phyloP scores from a whole-genome alignment of 1,140 invertebrate genomes.

The Atta texana region DNA sequence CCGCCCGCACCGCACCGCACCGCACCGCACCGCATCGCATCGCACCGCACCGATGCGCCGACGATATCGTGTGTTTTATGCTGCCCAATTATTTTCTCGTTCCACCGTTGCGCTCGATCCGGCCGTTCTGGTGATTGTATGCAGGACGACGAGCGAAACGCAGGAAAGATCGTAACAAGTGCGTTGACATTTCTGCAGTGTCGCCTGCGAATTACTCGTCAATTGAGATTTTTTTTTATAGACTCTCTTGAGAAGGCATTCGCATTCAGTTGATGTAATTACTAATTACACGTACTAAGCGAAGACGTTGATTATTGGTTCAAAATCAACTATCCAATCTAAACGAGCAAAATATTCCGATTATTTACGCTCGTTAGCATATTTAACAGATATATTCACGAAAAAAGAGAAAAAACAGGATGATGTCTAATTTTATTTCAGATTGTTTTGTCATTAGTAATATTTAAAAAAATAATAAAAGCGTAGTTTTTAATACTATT shows the following conservation, averaged over 20 bases:
- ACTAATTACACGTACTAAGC: neutral
- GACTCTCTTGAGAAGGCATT: neutral
- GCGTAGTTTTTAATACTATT: neutral
- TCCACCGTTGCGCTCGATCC: slow-evolving; percentile 44
- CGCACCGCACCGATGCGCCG: slow-evolving; percentile 35
- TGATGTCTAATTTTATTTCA: slow-evolving; percentile 22
- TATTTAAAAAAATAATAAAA: neutral
- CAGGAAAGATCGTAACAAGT: slow-evolving; percentile 11
- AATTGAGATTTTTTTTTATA: neutral
- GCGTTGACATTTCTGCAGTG: slow-evolving; percentile 30
- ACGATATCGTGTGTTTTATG: slow-evolving; percentile 57
- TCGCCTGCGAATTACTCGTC: slow-evolving; percentile 23
- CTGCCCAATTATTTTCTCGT: slow-evolving; percentile 61
- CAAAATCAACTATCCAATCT: neutral
- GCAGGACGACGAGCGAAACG: slow-evolving; percentile 11
- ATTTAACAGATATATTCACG: neutral
- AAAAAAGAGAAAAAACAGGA: neutral
- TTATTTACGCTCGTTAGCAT: slow-evolving; percentile 6
- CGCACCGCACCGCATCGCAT: neutral
- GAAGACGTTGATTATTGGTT: neutral
- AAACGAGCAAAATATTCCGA: slow-evolving; percentile 21
- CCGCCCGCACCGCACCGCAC: neutral
- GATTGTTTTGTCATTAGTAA: neutral
- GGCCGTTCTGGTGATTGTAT: slow-evolving; percentile 25
- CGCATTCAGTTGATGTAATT: slow-evolving; percentile 7